These are phyloP conservation scores for Sebastolobus alascanus DNA, from an alignment of 2,797 vertebrate genomes.

Conservation along the genomic window DNA sequence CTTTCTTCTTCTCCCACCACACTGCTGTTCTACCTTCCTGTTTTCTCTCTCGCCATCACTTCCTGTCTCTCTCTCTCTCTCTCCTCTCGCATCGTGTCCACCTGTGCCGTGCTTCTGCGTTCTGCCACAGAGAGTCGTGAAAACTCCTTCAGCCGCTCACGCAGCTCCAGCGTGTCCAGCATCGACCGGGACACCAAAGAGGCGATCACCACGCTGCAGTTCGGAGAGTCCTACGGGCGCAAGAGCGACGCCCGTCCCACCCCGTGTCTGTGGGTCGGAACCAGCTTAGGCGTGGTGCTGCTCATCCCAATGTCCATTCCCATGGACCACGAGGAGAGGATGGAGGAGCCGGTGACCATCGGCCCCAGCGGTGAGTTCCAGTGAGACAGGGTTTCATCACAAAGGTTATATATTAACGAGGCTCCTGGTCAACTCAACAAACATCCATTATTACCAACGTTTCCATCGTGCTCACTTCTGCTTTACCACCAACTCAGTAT, in stretches of 20 bases:
- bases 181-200: conserved; percentile 98
- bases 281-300: conserved; percentile 93
- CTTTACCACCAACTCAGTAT: not conserved
- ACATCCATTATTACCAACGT: not conserved
- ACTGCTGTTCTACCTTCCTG: conserved; percentile 8
- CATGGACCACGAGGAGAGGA: conserved; percentile 89
- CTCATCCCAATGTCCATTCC: conserved; percentile 93
- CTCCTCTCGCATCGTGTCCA: conserved; percentile 20
- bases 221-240: conserved; percentile 93
- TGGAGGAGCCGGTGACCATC: conserved; percentile 90
- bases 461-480: not conserved
- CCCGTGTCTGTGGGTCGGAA: conserved; percentile 97
- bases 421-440: not conserved
- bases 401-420: not conserved
- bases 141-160: conserved; percentile 96
- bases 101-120: conserved; percentile 9
- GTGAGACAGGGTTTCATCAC: not conserved
- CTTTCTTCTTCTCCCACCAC: conserved; percentile 22
- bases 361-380: conserved; percentile 91
- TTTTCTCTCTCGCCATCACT: not conserved
- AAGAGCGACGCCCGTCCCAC: conserved; percentile 89
- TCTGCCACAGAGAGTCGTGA: conserved; percentile 91
- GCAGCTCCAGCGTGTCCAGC: conserved; percentile 98
- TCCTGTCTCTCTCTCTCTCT: conserved; percentile 11
- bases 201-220: conserved; percentile 93